These are phyloP conservation scores for Psittacula derbiana DNA, from an alignment of 2,797 vertebrate species.

Conservation along the genomic window DNA sequence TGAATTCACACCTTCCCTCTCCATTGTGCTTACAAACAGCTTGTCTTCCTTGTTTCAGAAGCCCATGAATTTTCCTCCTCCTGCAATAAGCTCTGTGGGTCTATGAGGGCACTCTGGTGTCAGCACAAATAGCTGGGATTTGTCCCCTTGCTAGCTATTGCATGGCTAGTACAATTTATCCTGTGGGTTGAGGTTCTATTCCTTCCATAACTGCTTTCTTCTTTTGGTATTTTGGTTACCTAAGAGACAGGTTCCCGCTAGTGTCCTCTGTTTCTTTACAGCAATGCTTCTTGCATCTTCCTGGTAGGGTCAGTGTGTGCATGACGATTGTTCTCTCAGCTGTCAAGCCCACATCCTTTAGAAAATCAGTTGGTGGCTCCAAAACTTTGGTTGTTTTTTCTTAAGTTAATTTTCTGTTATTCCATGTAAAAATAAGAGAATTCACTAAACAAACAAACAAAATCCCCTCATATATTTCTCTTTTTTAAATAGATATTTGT, in stretches of 20 bases:
- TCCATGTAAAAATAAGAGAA: neutral
- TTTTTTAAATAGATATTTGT: neutral
- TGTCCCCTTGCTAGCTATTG: neutral
- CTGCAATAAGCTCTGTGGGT: neutral
- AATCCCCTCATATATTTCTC: accelerated
- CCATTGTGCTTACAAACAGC: neutral
- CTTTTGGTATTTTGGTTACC: neutral
- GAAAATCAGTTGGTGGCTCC: neutral
- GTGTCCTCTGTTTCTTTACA: neutral
- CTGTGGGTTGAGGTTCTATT: neutral
- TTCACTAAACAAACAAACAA: neutral
- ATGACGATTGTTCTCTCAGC: neutral
- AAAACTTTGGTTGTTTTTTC: neutral
- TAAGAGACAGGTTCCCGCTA: neutral
- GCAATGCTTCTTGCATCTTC: neutral
- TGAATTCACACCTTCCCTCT: neutral
- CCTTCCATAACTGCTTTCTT: neutral
- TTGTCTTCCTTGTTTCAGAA: neutral
- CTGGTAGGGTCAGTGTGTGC: neutral
- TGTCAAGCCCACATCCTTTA: neutral
- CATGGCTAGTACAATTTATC: neutral
- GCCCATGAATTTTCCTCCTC: neutral
- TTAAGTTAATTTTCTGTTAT: neutral
- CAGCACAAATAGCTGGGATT: neutral
- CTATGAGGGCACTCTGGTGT: neutral